Conservation (phyloP, 2,113 vertebrate species). For the Carollia perspicillata region DNA sequence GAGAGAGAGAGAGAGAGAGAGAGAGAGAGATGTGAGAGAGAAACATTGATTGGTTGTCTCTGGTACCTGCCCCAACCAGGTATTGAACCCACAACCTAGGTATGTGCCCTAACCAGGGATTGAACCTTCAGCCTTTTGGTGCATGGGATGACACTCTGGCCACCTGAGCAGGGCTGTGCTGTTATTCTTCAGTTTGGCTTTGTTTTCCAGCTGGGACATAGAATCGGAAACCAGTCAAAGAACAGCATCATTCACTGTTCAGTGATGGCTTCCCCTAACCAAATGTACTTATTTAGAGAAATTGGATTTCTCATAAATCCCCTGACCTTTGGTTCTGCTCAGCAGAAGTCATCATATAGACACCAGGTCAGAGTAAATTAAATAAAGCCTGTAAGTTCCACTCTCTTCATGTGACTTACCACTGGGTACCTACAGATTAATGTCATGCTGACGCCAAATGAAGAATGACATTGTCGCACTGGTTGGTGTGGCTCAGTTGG, state of each 20-base stretch:
- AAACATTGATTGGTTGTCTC: too few species aligned
- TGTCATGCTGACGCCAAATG: not conserved
- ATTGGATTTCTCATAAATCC: not conserved
- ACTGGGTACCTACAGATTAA: not conserved
- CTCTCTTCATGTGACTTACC: not conserved
- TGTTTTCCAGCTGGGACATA: not conserved
- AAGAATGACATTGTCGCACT: not conserved
- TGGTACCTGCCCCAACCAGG: too few species aligned
- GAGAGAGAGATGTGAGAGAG: too few species aligned
- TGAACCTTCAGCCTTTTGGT: too few species aligned
- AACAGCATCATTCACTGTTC: not conserved
- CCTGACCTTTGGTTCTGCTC: not conserved
- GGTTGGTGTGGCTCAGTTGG: not conserved
- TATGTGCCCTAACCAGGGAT: too few species aligned
- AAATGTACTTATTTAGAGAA: not conserved
- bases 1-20: too few species aligned
- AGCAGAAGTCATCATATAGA: not conserved
- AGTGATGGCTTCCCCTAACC: not conserved
- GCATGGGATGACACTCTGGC: too few species aligned
- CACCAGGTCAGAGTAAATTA: not conserved
- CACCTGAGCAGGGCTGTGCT: not conserved
- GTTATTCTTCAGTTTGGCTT: not conserved
- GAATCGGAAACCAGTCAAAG: not conserved
- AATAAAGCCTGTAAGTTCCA: not conserved
- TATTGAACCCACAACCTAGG: too few species aligned